Percentiles rank a stretch among this genome's conserved stretches.
Evolutionary conservation across 1,140 invertebrate species (phyloP).

Genomic region (Philaenus spumarius): DNA sequence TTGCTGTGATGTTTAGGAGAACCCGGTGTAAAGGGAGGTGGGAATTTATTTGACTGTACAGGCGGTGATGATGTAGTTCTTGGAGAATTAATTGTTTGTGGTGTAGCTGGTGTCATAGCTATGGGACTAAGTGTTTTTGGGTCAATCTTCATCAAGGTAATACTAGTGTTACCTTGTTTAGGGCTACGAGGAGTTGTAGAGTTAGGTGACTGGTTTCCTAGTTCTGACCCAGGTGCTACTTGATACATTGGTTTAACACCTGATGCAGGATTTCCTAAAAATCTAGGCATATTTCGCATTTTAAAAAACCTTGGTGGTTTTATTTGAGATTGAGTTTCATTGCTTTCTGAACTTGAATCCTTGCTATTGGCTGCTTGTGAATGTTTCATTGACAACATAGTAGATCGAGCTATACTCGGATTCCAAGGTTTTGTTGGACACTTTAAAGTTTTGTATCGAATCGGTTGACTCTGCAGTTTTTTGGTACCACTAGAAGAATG

Average conservation of each 20-base stretch:
- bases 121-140: slow-evolving; percentile 53
- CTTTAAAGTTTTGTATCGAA: slow-evolving; percentile 49
- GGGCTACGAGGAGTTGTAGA: neutral
- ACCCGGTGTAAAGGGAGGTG: slow-evolving; percentile 26
- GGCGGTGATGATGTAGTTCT: slow-evolving; percentile 14
- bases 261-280: slow-evolving; percentile 52
- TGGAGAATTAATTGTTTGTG: slow-evolving; percentile 11
- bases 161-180: slow-evolving; percentile 31
- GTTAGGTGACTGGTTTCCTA: neutral
- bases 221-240: slow-evolving; percentile 27
- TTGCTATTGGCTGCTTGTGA: slow-evolving; percentile 19
- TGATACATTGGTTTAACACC: slow-evolving; percentile 54
- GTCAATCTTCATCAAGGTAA: slow-evolving; percentile 51
- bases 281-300: slow-evolving; percentile 49
- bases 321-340: slow-evolving; percentile 34
- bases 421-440: slow-evolving; percentile 53
- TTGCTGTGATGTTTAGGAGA: slow-evolving; percentile 21
- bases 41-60: slow-evolving; percentile 19
- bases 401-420: slow-evolving; percentile 46
- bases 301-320: slow-evolving; percentile 53
- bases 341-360: slow-evolving; percentile 34
- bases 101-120: slow-evolving; percentile 12
- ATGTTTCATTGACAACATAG: slow-evolving; percentile 43
- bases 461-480: slow-evolving; percentile 25
- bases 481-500: slow-evolving; percentile 1